Evolutionary conservation across 2,888 invertebrate genomes (phyloP), one percentile per base, ranked within the genome.

Genomic region (Pseudococcus viburni): DNA sequence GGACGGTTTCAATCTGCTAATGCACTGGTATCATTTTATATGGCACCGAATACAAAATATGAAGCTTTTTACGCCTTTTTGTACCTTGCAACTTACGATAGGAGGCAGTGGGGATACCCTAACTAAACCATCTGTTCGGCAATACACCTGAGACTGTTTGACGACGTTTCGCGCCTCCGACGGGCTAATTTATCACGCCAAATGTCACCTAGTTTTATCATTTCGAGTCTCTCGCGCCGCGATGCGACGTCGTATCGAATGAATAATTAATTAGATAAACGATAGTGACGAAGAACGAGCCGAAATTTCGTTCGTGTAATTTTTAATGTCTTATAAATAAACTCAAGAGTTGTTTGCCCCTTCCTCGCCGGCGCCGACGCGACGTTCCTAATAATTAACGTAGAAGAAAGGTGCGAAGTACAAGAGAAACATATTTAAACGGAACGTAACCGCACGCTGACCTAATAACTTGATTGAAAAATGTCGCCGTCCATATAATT

Each of bases 381-480:
- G 64, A 4, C 17, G 73, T 73, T 33, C 33, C 33, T 73, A 33
- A 73, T 73, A 73, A 73, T 73, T 73, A 33, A 64, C 64, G 33
- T 42, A 73, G 17, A 33, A 33, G 73, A 17, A 73, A 33, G 73
- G 39, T 73, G 73, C 73, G 33, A 33, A 26, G 33, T n/a, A n/a
- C n/a, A n/a, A 73, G 7, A 68, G 39, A 33, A 33, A 73, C 15
- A 17, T 73, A 73, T 64, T 64, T 22, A 73, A 73, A 73, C 73
- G 33, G 73, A 33, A 73, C 33, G 73, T 73, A 73, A 73, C 73
- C 73, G 73, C 73, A 17, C 73, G 33, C 33, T 73, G 73, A 73
- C 73, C 73, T 73, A 73, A 73, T 73, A 73, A 73, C 73, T 73
- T 17, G 73, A 73, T 73, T 73, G 26, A 73, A 73, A 73, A 73